Conservation (phyloP, 2,888 invertebrate species). For the Sabatieria punctata region DNA sequence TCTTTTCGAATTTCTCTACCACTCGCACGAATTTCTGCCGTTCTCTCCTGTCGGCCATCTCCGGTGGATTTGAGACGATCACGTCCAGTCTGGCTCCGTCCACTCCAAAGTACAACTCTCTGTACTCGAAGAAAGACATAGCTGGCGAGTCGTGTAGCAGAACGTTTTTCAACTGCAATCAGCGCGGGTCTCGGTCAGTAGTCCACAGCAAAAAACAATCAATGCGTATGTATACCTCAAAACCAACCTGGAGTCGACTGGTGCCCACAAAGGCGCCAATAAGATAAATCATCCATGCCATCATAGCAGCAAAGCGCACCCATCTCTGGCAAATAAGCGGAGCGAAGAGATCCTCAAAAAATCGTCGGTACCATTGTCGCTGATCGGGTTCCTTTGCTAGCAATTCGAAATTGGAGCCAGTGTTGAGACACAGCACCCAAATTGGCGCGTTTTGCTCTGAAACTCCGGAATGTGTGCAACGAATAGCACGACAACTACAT, state of each 20-base stretch:
- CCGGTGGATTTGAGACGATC: slow-evolving; percentile 56
- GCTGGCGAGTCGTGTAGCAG: slow-evolving; percentile 75
- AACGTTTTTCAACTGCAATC: slow-evolving; percentile 55
- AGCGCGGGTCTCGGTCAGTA: too few relatives aligned
- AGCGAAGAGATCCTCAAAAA: slow-evolving; percentile 1
- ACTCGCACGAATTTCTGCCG: slow-evolving; percentile 62
- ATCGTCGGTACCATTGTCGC: neutral
- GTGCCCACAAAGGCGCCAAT: slow-evolving; percentile 64
- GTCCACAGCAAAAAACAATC: too few relatives aligned
- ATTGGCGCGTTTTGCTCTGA: too few relatives aligned
- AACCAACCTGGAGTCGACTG: slow-evolving; percentile 52
- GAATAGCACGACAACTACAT: neutral
- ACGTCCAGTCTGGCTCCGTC: slow-evolving; percentile 79
- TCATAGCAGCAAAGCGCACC: slow-evolving; percentile 42
- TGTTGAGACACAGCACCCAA: too few relatives aligned
- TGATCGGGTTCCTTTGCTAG: too few relatives aligned
- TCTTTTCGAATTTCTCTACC: slow-evolving; percentile 57
- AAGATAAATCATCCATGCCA: slow-evolving; percentile 55
- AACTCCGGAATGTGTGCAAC: too few relatives aligned
- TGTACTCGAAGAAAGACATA: slow-evolving; percentile 68
- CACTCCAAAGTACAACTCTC: slow-evolving; percentile 72
- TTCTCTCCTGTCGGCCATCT: slow-evolving; percentile 58
- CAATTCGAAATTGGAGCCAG: too few relatives aligned
- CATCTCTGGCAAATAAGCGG: neutral
- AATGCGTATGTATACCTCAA: slow-evolving; percentile 67